Conservation (phyloP, 2,113 vertebrate genomes). For the Mesitornis unicolor region DNA sequence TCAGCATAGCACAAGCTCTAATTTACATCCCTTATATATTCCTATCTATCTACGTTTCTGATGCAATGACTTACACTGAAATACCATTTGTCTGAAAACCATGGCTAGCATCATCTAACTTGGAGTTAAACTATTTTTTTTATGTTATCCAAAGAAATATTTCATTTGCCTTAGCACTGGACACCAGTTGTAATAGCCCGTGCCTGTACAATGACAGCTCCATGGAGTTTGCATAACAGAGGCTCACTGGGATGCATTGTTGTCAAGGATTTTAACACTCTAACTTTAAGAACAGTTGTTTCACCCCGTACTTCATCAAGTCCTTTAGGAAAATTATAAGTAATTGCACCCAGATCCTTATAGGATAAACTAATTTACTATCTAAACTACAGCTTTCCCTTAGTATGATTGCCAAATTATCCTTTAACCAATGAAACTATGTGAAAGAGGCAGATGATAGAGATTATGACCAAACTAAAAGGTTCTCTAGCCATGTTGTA, state of each 20-base stretch:
- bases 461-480: background rate
- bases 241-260: fast-evolving
- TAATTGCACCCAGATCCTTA: background rate
- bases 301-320: background rate
- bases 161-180: background rate
- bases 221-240: fast-evolving
- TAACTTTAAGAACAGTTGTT: background rate
- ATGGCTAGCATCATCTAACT: background rate
- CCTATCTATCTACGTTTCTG: background rate
- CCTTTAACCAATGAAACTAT: background rate
- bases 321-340: background rate
- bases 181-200: fast-evolving
- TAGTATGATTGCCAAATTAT: background rate
- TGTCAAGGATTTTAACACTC: background rate
- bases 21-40: background rate
- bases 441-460: background rate
- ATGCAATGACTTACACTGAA: background rate
- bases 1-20: background rate
- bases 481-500: background rate
- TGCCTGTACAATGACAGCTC: background rate
- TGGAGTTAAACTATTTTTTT: fast-evolving
- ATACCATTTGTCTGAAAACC: background rate
- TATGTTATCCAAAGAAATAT: background rate
- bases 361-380: background rate
- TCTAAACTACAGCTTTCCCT: background rate